Conservation (phyloP, 2,888 invertebrate genomes). For the Drosophila villosipedis region DNA sequence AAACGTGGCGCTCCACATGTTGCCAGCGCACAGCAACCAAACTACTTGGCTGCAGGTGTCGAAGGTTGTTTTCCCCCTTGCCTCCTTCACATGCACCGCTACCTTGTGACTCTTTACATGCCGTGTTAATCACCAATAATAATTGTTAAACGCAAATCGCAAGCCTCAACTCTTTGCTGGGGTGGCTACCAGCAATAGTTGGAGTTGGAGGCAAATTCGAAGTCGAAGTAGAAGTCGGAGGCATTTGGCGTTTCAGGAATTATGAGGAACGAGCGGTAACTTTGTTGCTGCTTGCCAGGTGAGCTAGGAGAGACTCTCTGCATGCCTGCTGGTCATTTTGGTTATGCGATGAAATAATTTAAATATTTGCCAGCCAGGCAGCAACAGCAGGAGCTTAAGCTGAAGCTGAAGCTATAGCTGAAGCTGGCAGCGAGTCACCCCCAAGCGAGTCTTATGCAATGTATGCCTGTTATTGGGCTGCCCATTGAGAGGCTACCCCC, state of each 20-base stretch:
- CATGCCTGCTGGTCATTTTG: slow-evolving; percentile 76
- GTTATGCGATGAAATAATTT: slow-evolving; percentile 80
- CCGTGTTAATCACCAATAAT: slow-evolving; percentile 81
- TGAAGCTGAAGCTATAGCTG: slow-evolving; percentile 20
- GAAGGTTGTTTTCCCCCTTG: slow-evolving; percentile 65
- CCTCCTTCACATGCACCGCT: slow-evolving; percentile 9
- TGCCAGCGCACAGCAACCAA: slow-evolving; percentile 33
- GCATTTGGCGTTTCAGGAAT: slow-evolving; percentile 72
- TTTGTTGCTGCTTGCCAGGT: slow-evolving; percentile 11
- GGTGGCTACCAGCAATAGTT: not conserved
- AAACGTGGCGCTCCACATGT: slow-evolving; percentile 74
- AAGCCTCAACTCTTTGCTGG: slow-evolving; percentile 34
- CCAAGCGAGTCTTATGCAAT: slow-evolving; percentile 76
- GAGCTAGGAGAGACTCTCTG: slow-evolving; percentile 28
- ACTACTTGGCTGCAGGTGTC: slow-evolving; percentile 70
- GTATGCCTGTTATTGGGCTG: slow-evolving; percentile 39
- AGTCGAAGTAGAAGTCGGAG: slow-evolving; percentile 27
- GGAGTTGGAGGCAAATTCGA: not conserved
- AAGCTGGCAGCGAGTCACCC: slow-evolving; percentile 58
- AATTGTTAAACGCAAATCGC: slow-evolving; percentile 80
- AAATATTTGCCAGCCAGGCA: slow-evolving; percentile 72
- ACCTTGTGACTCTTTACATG: slow-evolving; percentile 62
- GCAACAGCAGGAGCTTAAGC: slow-evolving; percentile 39
- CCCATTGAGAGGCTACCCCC: slow-evolving; percentile 35
- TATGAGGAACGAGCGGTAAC: slow-evolving; percentile 59